phyloP scores from a whole-genome alignment of 2,797 vertebrate genomes.

The Xerus rutilus region DNA sequence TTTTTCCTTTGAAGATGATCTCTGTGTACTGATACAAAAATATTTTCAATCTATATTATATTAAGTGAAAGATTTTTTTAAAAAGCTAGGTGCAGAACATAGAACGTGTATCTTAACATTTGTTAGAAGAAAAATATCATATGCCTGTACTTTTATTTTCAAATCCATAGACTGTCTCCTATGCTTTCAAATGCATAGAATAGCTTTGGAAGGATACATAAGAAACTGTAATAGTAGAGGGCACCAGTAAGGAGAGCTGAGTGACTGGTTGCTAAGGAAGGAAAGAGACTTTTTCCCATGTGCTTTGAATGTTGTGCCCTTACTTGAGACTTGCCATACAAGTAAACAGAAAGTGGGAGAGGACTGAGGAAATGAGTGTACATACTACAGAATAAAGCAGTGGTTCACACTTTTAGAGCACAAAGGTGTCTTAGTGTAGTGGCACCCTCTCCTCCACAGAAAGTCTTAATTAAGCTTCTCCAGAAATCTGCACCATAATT shows the following conservation, averaged over 20 bases:
- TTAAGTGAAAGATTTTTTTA: not conserved
- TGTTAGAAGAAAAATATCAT: not conserved
- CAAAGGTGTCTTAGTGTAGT: not conserved
- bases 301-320: not conserved
- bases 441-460: too few species aligned
- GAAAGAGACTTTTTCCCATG: not conserved
- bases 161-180: not conserved
- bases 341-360: not conserved
- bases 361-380: not conserved
- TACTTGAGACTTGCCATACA: not conserved
- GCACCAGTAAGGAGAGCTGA: not conserved
- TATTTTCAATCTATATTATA: not conserved
- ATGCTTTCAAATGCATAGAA: not conserved
- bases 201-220: conserved; percentile 8
- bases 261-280: not conserved
- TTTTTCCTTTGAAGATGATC: not conserved
- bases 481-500: too few species aligned
- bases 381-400: not conserved
- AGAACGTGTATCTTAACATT: not conserved
- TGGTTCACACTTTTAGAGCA: not conserved
- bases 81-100: not conserved
- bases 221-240: conserved; percentile 1
- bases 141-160: not conserved
- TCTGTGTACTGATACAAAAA: not conserved
- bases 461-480: too few species aligned